These are phyloP conservation scores for Myopa testacea DNA, from an alignment of 2,888 invertebrate genomes.

Conservation along the genomic window DNA sequence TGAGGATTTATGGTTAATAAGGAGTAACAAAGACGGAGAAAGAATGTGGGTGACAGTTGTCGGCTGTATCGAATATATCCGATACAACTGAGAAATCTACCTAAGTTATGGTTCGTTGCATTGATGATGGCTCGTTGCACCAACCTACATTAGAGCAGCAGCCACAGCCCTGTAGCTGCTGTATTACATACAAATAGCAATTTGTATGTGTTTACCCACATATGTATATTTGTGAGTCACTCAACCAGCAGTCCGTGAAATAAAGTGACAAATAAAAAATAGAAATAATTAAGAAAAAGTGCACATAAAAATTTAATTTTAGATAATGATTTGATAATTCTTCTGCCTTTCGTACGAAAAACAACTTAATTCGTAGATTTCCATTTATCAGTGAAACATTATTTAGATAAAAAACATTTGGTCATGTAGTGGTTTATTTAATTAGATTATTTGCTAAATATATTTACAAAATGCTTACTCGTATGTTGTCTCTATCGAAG, in stretches of 20 bases:
- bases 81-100: background rate
- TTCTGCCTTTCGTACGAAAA: no score
- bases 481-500: no score
- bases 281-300: background rate
- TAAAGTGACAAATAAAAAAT: background rate
- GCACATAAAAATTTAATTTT: no score
- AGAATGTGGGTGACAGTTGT: background rate
- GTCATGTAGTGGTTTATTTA: background rate
- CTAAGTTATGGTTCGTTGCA: constrained; percentile 8
- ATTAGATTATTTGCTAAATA: background rate
- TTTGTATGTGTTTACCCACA: no score
- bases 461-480: background rate
- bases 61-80: no score
- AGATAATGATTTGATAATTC: background rate
- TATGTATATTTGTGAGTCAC: constrained; percentile 15
- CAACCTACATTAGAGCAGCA: background rate
- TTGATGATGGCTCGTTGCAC: constrained; percentile 7
- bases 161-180: background rate
- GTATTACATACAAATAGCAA: no score
- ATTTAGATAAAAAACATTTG: no score
- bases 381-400: no score
- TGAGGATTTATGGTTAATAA: background rate
- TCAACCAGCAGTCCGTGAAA: constrained; percentile 5
- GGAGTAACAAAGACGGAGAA: no score
- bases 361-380: no score